These are phyloP conservation scores for Pseudomyrmex dendroicus DNA, from an alignment of 1,140 invertebrate species.

Conservation along the genomic window DNA sequence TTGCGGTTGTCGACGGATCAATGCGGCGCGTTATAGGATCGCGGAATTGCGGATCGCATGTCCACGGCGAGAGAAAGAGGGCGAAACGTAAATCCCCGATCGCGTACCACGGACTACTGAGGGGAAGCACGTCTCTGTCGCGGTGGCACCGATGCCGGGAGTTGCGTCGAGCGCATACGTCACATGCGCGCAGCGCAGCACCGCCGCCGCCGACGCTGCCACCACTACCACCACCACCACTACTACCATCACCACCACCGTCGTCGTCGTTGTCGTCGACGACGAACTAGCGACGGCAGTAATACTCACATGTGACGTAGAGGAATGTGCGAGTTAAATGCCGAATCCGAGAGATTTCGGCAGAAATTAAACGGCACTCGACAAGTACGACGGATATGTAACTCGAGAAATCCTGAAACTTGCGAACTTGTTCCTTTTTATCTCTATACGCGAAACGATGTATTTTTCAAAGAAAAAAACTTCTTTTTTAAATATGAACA, in stretches of 20 bases:
- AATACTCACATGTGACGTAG: conserved; percentile 5
- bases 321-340: neutral
- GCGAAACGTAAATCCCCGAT: conserved; percentile 68
- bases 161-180: conserved; percentile 70
- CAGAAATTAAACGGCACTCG: neutral
- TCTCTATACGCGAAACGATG: too few species aligned
- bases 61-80: conserved; percentile 19
- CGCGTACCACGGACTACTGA: conserved; percentile 80
- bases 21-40: conserved; percentile 26
- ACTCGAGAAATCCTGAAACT: conserved; percentile 8
- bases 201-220: neutral
- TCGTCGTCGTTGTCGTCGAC: conserved; percentile 16
- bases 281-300: conserved; percentile 11
- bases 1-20: conserved; percentile 28
- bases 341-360: conserved; percentile 4
- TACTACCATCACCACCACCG: too few species aligned
- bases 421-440: neutral
- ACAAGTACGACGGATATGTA: neutral
- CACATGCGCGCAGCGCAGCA: conserved; percentile 65
- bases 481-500: too few species aligned
- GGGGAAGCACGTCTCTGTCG: conserved; percentile 70
- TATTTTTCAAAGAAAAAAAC: too few species aligned
- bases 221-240: too few species aligned
- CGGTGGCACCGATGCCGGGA: conserved; percentile 55
- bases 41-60: conserved; percentile 33